Evolutionary conservation across 2,888 invertebrate species (phyloP).

Genomic region (Brenthis hecate): DNA sequence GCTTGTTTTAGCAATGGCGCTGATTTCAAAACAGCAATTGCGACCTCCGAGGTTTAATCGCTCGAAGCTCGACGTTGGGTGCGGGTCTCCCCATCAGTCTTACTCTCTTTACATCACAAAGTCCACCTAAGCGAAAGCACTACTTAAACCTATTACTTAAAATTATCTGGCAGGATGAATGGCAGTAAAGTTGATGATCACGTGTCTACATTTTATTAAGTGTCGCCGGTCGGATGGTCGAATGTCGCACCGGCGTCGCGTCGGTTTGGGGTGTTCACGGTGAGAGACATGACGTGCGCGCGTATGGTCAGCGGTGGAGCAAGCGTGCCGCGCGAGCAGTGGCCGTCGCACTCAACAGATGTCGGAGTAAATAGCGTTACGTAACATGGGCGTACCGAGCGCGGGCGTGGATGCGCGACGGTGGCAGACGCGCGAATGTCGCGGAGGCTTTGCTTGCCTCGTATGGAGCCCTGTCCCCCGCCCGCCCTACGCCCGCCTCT

Average conservation of each 20-base stretch:
- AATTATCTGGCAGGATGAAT: conserved; percentile 50
- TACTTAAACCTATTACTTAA: conserved; percentile 50
- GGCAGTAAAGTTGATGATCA: conserved; percentile 56
- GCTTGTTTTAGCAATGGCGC: conserved; percentile 60
- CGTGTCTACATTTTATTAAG: conserved; percentile 56
- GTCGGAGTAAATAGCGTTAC: conserved; percentile 67
- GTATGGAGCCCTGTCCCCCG: conserved; percentile 47
- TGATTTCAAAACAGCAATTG: conserved; percentile 55
- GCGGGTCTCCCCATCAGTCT: conserved; percentile 49
- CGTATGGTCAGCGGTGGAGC: conserved; percentile 68
- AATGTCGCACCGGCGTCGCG: conserved; percentile 56
- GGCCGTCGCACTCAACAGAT: conserved; percentile 72
- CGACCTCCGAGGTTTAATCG: conserved; percentile 37
- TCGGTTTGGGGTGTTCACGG: conserved; percentile 49
- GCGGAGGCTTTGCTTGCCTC: conserved; percentile 55
- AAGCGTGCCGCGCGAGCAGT: conserved; percentile 70
- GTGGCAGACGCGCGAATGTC: conserved; percentile 70
- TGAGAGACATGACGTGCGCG: conserved; percentile 63
- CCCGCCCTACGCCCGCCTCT: conserved; percentile 43
- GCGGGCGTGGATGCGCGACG: conserved; percentile 65
- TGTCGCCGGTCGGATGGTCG: conserved; percentile 56
- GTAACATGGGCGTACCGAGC: conserved; percentile 65
- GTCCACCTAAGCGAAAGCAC: conserved; percentile 58
- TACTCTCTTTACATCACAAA: conserved; percentile 47
- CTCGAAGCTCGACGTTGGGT: conserved; percentile 23